A percentile compares a stretch with the other conserved stretches of the same genome.
These are phyloP conservation scores for Andrena haemorrhoa DNA, from an alignment of 2,888 invertebrate species.

Conservation along the genomic window DNA sequence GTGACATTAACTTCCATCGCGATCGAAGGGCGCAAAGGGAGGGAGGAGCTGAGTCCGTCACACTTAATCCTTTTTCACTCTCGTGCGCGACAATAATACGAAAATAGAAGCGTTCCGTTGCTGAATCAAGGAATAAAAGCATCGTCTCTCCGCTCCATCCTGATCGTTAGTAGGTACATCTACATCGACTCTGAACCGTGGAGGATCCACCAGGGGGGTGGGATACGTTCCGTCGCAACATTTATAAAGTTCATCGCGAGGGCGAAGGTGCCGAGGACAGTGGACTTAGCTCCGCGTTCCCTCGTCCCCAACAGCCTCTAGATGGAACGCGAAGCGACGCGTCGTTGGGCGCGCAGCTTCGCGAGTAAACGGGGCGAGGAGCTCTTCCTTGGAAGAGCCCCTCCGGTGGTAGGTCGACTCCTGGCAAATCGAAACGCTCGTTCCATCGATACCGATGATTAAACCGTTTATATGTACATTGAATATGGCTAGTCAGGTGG, in stretches of 20 bases:
- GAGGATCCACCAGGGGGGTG: too few species aligned
- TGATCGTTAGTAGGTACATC: too few species aligned
- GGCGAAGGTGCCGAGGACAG: too few species aligned
- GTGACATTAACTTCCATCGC: constrained; percentile 40
- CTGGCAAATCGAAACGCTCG: background rate
- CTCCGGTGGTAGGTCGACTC: background rate
- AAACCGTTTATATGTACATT: constrained; percentile 57
- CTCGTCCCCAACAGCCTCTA: too few species aligned
- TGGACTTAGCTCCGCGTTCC: too few species aligned
- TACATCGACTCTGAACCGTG: too few species aligned
- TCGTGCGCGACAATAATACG: background rate
- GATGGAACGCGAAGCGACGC: too few species aligned
- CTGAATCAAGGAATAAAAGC: too few species aligned
- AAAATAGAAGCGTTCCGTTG: background rate
- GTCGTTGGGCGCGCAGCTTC: background rate
- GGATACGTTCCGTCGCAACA: too few species aligned
- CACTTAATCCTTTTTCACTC: too few species aligned
- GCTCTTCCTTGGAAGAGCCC: background rate
- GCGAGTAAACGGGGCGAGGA: background rate
- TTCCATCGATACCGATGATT: constrained; percentile 33
- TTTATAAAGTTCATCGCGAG: too few species aligned
- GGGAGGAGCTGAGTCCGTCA: constrained; percentile 1
- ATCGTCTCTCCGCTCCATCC: too few species aligned
- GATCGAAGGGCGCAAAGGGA: constrained; percentile 8
- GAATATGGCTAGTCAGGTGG: constrained; percentile 56